Conservation (phyloP, 2,113 vertebrate genomes). For the Dolichallabes microphthalmus region DNA sequence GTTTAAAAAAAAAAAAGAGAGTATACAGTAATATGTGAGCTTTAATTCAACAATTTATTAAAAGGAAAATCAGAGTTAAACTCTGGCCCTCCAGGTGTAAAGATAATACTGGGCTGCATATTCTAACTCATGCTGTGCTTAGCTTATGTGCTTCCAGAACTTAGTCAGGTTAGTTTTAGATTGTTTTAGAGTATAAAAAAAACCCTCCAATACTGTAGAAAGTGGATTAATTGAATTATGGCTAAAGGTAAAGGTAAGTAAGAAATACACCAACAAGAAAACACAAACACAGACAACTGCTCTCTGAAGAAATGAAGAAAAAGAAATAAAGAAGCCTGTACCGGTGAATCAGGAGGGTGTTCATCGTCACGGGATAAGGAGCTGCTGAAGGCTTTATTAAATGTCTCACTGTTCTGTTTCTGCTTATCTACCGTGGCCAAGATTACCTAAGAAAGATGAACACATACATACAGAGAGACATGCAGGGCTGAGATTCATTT, state of each 20-base stretch:
- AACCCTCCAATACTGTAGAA: not conserved
- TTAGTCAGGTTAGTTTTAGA: not conserved
- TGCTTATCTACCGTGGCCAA: constrained; percentile 88
- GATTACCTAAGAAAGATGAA: constrained; percentile 77
- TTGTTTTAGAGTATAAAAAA: no score
- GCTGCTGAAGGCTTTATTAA: constrained; percentile 86
- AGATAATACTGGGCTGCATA: no score
- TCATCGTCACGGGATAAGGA: constrained; percentile 87
- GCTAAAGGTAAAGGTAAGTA: not conserved
- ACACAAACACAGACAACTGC: not conserved
- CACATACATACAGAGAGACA: not conserved
- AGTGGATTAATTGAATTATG: not conserved
- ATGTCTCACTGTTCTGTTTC: constrained; percentile 95
- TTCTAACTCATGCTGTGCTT: no score
- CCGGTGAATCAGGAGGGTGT: constrained; percentile 79
- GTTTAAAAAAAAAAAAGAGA: no score
- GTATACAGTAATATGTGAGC: no score
- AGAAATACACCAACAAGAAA: not conserved
- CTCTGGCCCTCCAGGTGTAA: no score
- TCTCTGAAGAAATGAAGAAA: not conserved
- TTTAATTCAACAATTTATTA: not conserved
- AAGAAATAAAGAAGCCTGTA: constrained; percentile 50
- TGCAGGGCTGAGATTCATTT: not conserved
- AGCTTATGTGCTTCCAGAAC: no score
- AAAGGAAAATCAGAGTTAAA: not conserved